Conservation (phyloP, 2,797 vertebrate species). For the Lacerta agilis region DNA sequence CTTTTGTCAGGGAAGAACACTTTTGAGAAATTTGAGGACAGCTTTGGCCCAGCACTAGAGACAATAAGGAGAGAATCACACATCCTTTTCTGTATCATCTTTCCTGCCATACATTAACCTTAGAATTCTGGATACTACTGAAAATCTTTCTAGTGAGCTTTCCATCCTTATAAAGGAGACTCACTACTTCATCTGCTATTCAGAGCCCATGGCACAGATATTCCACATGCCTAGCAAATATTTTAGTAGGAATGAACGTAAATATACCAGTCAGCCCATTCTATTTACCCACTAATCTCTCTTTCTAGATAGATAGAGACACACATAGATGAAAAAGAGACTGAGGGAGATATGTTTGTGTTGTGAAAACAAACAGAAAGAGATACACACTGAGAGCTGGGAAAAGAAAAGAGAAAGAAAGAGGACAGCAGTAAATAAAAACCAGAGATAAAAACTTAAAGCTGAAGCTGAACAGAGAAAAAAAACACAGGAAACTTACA, state of each 20-base stretch:
- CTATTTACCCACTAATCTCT: slow-evolving; percentile 48
- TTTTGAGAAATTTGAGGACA: background rate
- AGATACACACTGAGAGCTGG: slow-evolving; percentile 32
- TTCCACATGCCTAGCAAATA: fast-evolving
- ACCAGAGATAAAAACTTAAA: slow-evolving; percentile 2
- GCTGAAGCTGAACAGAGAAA: slow-evolving; percentile 5
- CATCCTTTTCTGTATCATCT: background rate
- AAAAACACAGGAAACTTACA: slow-evolving; percentile 36
- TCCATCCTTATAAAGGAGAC: background rate
- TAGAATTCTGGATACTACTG: background rate
- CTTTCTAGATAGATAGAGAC: slow-evolving; percentile 37
- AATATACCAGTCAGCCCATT: slow-evolving; percentile 2
- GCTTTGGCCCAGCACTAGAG: background rate
- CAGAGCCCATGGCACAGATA: background rate
- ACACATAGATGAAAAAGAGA: slow-evolving; percentile 50
- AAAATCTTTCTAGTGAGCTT: background rate
- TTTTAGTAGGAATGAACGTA: background rate
- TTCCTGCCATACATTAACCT: background rate
- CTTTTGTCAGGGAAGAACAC: background rate
- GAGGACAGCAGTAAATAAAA: fast-evolving
- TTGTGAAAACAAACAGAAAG: slow-evolving; percentile 47
- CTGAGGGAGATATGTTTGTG: slow-evolving; percentile 32
- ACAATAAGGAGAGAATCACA: background rate
- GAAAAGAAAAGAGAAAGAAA: slow-evolving; percentile 4
- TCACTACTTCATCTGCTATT: background rate